These are phyloP conservation scores for Ochropleura plecta DNA, from an alignment of 2,888 invertebrate species.

Conservation along the genomic window DNA sequence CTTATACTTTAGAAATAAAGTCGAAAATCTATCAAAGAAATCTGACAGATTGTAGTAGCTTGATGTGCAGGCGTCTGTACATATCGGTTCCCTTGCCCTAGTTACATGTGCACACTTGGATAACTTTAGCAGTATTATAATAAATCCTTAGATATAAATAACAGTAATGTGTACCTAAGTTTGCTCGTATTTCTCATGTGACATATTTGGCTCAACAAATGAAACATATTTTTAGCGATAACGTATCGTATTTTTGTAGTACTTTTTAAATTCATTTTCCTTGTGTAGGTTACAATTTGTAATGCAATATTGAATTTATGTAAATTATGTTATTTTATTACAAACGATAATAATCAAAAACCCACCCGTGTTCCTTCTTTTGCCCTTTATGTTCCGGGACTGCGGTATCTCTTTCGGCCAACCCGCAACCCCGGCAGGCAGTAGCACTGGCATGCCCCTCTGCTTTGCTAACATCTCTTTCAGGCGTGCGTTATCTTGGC, in stretches of 20 bases:
- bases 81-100: slow-evolving; percentile 32
- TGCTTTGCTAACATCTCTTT: too few species aligned
- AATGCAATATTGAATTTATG: background rate
- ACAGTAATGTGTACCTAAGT: slow-evolving; percentile 6
- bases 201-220: slow-evolving; percentile 53
- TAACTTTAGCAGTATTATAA: slow-evolving; percentile 35
- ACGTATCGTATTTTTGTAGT: slow-evolving; percentile 17
- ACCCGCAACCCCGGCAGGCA: too few species aligned
- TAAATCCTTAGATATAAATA: slow-evolving; percentile 43
- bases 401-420: too few species aligned
- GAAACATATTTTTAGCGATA: slow-evolving; percentile 47
- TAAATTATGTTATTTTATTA: background rate
- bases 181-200: slow-evolving; percentile 17
- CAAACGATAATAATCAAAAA: too few species aligned
- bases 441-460: too few species aligned
- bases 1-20: too few species aligned
- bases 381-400: too few species aligned
- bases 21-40: too few species aligned
- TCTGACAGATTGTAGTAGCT: too few species aligned
- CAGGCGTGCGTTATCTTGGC: too few species aligned
- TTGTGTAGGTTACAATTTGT: background rate
- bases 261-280: slow-evolving; percentile 11
- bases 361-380: too few species aligned
- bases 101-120: slow-evolving; percentile 3
- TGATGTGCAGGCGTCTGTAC: too few species aligned